Evolutionary conservation across 2,888 invertebrate genomes (phyloP), one percentile per base, ranked within the genome.

Genomic region (Lasioglossum lativentre): DNA sequence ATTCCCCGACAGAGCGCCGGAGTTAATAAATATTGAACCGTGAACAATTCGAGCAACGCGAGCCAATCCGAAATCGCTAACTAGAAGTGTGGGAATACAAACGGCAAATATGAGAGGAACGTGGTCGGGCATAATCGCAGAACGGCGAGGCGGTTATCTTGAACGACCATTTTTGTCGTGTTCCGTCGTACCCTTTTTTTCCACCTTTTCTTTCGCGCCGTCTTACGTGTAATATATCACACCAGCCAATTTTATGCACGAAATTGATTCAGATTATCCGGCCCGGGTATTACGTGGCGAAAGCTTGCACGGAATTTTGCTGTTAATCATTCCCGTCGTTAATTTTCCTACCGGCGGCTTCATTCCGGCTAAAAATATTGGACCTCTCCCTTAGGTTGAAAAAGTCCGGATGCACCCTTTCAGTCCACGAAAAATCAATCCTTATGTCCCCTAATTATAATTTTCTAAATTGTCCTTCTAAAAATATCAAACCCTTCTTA

Each of bases 1-100:
- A 52, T 70, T 27, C 72, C 30, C 56, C 23, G 63, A 8, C 16
- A 30, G 19, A 16, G 63, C 30, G 30, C 30, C 30, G 56, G 63
- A 73, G 75, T 82, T 72, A 73, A 82, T 82, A 82, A 82, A 83
- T 76, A 73, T 75, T 59, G 73, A 73, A 66, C 76, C 76, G 68
- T 83, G 82, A 76, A 76, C 75, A 38, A 76, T 83, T 72, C 73
- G 66, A 56, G 72, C 75, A 30, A 34, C 63, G 59, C 47, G 42
- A 56, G 76, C 42, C 83, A 78, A 66, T 56, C 52, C 72, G 42
- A 71, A 63, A 63, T 74, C 71, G 68, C 70, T 85, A 63, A 83
- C 59, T 34, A 71, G 78, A 75, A 59, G 63, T 30, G 63, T 38
- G 34, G 34, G 23, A 52, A 16, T 45, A 23, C 76, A 45, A 47